phyloP scores from a whole-genome alignment of 2,888 invertebrate species.

The Athalia cordata region DNA sequence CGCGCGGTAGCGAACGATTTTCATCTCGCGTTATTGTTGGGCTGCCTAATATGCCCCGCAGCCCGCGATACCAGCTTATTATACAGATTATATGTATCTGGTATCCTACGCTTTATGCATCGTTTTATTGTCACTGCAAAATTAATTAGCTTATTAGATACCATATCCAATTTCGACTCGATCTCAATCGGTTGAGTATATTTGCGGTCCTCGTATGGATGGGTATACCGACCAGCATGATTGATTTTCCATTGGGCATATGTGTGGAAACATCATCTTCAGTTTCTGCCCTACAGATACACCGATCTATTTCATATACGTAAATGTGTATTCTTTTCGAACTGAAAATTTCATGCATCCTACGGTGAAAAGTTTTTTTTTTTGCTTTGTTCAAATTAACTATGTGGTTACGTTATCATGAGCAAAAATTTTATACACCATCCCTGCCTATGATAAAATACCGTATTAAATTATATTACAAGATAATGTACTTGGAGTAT shows the following conservation, averaged over 20 bases:
- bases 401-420: too few relatives aligned
- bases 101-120: conserved; percentile 32
- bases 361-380: neutral
- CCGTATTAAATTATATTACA: too few relatives aligned
- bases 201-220: neutral
- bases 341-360: neutral
- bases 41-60: conserved; percentile 3
- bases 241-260: neutral
- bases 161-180: conserved; percentile 17
- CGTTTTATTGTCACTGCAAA: conserved; percentile 21
- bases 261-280: neutral
- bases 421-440: too few relatives aligned
- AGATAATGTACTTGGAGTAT: neutral
- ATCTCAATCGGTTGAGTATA: neutral
- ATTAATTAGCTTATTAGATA: conserved; percentile 37
- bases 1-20: conserved; percentile 25
- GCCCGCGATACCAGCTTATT: conserved; percentile 47
- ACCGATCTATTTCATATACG: too few relatives aligned
- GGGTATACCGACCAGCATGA: neutral
- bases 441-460: too few relatives aligned
- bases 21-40: conserved; percentile 17
- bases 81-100: conserved; percentile 57
- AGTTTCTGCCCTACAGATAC: too few relatives aligned
- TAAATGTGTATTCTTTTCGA: too few relatives aligned
- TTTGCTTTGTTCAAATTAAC: neutral